Percentiles rank a stretch among this genome's conserved stretches.
These are phyloP conservation scores for Lymantria dispar DNA, from an alignment of 2,888 invertebrate species.

Conservation along the genomic window DNA sequence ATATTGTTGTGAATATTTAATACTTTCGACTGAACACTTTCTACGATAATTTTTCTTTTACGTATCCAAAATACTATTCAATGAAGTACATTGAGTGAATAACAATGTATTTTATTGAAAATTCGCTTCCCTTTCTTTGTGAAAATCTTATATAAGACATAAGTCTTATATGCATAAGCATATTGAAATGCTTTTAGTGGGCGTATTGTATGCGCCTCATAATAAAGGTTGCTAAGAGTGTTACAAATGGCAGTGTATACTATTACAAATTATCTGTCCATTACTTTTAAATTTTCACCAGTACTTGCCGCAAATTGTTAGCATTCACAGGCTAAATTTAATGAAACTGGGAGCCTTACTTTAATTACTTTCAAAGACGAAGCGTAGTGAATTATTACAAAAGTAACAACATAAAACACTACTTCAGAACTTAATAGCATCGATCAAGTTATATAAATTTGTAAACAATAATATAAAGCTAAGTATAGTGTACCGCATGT, in stretches of 20 bases:
- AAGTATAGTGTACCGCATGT: too few species aligned
- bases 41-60: constrained; percentile 52
- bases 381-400: constrained; percentile 12
- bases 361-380: constrained; percentile 15
- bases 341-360: too few species aligned
- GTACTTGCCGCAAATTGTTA: not conserved
- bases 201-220: constrained; percentile 65
- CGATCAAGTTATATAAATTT: too few species aligned
- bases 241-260: constrained; percentile 53
- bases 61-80: constrained; percentile 56
- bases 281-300: constrained; percentile 35
- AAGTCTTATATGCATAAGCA: constrained; percentile 43
- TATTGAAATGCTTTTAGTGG: constrained; percentile 65
- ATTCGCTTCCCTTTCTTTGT: constrained; percentile 43
- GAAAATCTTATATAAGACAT: constrained; percentile 44
- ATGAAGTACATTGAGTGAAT: constrained; percentile 55
- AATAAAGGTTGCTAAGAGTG: constrained; percentile 52
- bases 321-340: not conserved
- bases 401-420: too few species aligned
- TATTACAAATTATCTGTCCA: constrained; percentile 51
- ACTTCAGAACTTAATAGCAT: too few species aligned
- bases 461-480: too few species aligned
- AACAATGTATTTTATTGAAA: constrained; percentile 52
- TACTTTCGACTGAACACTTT: constrained; percentile 39
- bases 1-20: constrained; percentile 65